Evolutionary conservation across 2,797 vertebrate species (phyloP).

Genomic region (Poeciliopsis turneri): DNA sequence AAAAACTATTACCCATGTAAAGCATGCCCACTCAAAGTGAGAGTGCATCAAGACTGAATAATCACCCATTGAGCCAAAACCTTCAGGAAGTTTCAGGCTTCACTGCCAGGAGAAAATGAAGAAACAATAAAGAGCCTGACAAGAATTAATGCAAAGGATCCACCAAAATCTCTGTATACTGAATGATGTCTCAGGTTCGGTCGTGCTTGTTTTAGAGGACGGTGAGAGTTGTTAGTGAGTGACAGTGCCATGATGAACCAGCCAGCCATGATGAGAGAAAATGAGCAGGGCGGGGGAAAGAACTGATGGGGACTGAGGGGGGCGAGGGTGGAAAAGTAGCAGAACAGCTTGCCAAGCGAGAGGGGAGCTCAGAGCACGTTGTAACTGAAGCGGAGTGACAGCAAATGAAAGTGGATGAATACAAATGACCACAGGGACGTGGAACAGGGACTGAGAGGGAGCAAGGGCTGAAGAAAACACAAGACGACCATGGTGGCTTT

Average conservation of each 20-base stretch:
- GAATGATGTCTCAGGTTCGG: conserved; percentile 26
- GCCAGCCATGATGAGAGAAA: conserved; percentile 50
- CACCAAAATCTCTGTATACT: conserved; percentile 35
- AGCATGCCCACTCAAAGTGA: conserved; percentile 24
- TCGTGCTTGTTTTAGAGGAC: conserved; percentile 46
- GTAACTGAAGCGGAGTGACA: conserved; percentile 61
- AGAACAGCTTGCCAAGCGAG: conserved; percentile 53
- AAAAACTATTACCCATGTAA: background rate
- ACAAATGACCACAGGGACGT: conserved; percentile 69
- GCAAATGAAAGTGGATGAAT: conserved; percentile 75
- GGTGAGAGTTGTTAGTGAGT: conserved; percentile 36
- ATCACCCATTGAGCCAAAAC: conserved; percentile 42
- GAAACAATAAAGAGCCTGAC: conserved; percentile 41
- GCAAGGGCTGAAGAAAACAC: conserved; percentile 12
- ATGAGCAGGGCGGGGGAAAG: conserved; percentile 23
- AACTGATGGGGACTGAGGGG: conserved; percentile 25
- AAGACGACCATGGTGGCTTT: conserved; percentile 24
- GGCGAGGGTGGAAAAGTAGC: conserved; percentile 36
- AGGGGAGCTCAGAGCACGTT: conserved; percentile 56
- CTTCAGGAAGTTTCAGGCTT: conserved; percentile 41
- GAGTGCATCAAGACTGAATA: conserved; percentile 36
- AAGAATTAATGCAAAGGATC: conserved; percentile 36
- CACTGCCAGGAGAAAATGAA: conserved; percentile 38
- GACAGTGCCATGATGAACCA: conserved; percentile 25
- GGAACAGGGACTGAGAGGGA: conserved; percentile 29